Base-by-base conservation (phyloP, 2,797 vertebrate species). In the Scleropages formosus region DNA sequence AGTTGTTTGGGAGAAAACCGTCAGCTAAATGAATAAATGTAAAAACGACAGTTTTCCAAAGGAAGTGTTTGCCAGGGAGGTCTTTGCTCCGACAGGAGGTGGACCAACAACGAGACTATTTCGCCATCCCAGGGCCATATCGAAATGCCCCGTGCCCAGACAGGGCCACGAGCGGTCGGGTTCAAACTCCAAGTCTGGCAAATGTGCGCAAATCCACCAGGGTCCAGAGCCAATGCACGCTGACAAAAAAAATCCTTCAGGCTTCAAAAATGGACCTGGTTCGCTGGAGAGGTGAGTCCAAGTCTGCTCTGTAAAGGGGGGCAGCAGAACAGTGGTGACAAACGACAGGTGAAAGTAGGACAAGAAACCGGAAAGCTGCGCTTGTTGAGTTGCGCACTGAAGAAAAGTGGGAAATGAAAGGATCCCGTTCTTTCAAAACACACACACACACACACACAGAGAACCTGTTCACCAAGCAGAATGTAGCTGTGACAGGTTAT, bases 221-320 rank as follows among this genome's bases (percentile, higher is more conserved):
- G 53, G 13, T 58, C 12, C 12, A 58, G 6, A 16, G 12, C 12
- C 53, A 58, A n/a, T 58, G 16, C 4, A 27, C 70, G 8, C 31
- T 39, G 31, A 2, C 31, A 31, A 39, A 31, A 39, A 39, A 39
- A 31, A 39, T 31, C 31, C 39, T 31, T 31, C 31, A 6, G 31
- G 31, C 2, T 39, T 39, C 39, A 39, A 31, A 39, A 39, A 39
- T 39, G 31, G 31, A 39, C 31, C 31, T 39, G 24, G 20, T 75
- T 78, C 75, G 47, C 80, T 62, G 6, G n/a, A n/a, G 66, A 68
- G 81, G 63, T 22, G 31, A 39, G 31, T 31, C 6, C 6, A 31
- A 39, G 31, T 39, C 31, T 39, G 31, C 2, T 39, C 6, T 39
- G 2, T 2, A 6, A 6, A 39, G 31, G 31, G 6, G 6, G 31